Percentiles rank a stretch among this genome's conserved stretches.
These are phyloP conservation scores for Acanthosepion pharaonis DNA, from an alignment of 2,888 invertebrate species.

Conservation along the genomic window DNA sequence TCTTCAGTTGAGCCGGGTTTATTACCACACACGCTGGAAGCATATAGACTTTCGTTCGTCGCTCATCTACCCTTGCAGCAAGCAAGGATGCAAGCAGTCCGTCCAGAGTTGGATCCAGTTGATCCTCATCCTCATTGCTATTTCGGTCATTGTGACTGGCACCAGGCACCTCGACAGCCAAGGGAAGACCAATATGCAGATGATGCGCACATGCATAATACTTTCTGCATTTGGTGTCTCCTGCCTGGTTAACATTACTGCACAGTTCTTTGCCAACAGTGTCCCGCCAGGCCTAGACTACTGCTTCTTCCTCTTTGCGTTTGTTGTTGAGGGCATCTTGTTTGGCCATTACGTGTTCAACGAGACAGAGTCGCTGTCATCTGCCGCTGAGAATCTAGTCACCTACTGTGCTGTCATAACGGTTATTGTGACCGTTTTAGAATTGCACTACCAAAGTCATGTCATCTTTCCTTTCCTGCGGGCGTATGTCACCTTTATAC, in stretches of 20 bases:
- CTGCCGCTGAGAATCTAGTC: constrained; percentile 48
- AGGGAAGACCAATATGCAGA: not conserved
- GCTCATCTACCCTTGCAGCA: constrained; percentile 43
- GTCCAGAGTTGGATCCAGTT: not conserved
- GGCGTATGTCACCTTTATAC: constrained; percentile 49
- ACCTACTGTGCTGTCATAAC: constrained; percentile 48
- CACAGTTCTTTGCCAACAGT: constrained; percentile 38
- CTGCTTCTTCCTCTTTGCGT: constrained; percentile 49
- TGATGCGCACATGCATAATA: not conserved
- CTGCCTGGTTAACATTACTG: not conserved
- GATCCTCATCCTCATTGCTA: not conserved
- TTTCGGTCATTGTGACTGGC: not conserved
- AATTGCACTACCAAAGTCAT: constrained; percentile 50
- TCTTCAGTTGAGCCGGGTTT: not conserved
- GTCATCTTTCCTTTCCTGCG: constrained; percentile 51
- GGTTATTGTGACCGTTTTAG: constrained; percentile 48
- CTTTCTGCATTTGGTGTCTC: not conserved
- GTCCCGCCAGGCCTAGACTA: constrained; percentile 51
- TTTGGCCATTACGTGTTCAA: constrained; percentile 49
- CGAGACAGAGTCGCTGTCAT: constrained; percentile 40
- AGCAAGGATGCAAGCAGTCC: not conserved
- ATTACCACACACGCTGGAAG: constrained; percentile 24
- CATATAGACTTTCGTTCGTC: constrained; percentile 37
- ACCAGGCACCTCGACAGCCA: not conserved
- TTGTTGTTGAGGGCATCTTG: constrained; percentile 51